Evolutionary conservation across 2,888 invertebrate genomes (phyloP).

Genomic region (Phanerotoma sp.): DNA sequence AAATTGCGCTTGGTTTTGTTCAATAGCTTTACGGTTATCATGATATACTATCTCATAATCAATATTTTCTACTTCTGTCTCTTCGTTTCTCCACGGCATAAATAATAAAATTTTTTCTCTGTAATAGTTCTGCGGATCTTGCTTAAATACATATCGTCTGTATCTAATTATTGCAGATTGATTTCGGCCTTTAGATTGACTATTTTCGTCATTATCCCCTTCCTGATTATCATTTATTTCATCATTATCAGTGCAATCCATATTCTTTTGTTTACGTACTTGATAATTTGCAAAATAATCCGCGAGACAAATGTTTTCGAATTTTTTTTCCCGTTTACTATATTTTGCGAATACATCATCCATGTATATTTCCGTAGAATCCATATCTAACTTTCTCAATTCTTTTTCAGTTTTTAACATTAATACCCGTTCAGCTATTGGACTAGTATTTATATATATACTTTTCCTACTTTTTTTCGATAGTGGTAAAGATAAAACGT

Average conservation of each 20-base stretch:
- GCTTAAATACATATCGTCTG: constrained; percentile 21
- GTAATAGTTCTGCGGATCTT: constrained; percentile 25
- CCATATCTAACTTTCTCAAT: not conserved
- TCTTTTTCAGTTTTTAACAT: constrained; percentile 29
- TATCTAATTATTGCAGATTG: constrained; percentile 26
- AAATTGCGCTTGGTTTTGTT: constrained; percentile 12
- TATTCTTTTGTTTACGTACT: not conserved
- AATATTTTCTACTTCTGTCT: constrained; percentile 24
- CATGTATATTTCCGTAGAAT: constrained; percentile 26
- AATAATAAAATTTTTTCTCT: constrained; percentile 32
- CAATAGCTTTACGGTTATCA: constrained; percentile 14
- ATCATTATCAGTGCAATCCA: not conserved
- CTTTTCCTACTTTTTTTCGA: constrained; percentile 25
- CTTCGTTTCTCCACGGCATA: constrained; percentile 32
- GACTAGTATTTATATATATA: constrained; percentile 28
- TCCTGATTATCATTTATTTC: constrained; percentile 17
- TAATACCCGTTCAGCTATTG: constrained; percentile 21
- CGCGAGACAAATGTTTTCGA: constrained; percentile 26
- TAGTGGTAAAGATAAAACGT: constrained; percentile 26
- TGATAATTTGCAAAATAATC: constrained; percentile 17
- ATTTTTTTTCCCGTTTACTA: constrained; percentile 8
- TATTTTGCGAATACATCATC: constrained; percentile 21
- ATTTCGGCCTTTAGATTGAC: constrained; percentile 1
- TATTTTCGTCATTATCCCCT: constrained; percentile 12
- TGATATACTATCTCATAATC: constrained; percentile 17